Base-by-base conservation (phyloP, 2,888 invertebrate species). In the Willowsia nigromaculata region DNA sequence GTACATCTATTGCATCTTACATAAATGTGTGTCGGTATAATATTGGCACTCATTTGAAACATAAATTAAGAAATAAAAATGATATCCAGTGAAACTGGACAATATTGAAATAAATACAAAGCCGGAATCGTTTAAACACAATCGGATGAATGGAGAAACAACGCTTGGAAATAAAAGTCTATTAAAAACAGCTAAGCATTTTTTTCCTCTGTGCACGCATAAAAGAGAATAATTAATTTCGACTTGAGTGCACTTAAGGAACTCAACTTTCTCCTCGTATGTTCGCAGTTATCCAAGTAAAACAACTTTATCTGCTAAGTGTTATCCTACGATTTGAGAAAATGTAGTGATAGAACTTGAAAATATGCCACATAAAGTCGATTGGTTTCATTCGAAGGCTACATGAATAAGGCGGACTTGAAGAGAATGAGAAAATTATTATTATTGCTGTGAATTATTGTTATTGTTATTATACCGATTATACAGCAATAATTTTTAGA, bases 381-480 rank as follows among this genome's bases (percentile, higher is more conserved):
- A 71, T 43, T 47, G 33, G 30, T 76, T 50, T 15, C 27, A 83
- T 5, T 43, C 30, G 18, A 43, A 25, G 53, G 15, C 22, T 9
- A 80, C 86, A 80, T 6, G 78, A 27, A 43, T n/a, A 80, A 80
- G 87, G 71, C 56, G 87, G 87, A 62, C 0, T 62, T 27, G 25
- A 22, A 5, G 18, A 37, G 50, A 65, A 65, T 25, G 7, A 71
- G 71, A 53, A 59, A 85, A 76, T 62, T 76, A 85, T 76, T 71
- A 43, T 71, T 30, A 33, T 22, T 53, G 9, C 18, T 50, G 76
- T 30, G 53, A 50, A 78, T 27, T 53, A 78, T 30, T 50, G 56
- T 33, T 85, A 76, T 62, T 85, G 37, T 76, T 85, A 76, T 85
- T 85, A 59, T 62, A 37, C 50, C 68, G 71, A 56, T 56, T 84